Conservation (phyloP, 2,113 vertebrate species). For the Crotalus viridis region DNA sequence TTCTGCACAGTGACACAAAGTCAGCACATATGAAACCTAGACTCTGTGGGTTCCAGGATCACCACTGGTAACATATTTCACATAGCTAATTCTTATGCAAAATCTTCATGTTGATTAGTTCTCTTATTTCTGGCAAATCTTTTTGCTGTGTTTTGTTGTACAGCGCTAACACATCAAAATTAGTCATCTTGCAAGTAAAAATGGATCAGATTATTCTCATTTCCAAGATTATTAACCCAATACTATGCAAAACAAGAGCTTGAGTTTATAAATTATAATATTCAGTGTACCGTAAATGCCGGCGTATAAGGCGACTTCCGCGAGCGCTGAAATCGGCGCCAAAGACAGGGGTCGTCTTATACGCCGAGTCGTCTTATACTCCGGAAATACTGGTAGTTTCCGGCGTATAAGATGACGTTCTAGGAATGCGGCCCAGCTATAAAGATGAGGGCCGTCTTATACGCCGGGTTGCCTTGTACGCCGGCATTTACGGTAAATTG, state of each 20-base stretch:
- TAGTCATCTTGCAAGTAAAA: background rate
- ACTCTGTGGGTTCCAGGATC: background rate
- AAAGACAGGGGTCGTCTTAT: too few relatives aligned
- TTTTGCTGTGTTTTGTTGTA: background rate
- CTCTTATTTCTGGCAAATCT: background rate
- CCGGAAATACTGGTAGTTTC: too few relatives aligned
- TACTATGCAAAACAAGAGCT: background rate
- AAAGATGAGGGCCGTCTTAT: too few relatives aligned
- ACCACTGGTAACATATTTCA: background rate
- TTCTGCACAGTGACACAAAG: background rate
- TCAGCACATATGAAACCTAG: background rate
- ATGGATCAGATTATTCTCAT: background rate
- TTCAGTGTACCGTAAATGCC: background rate
- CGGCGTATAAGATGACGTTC: too few relatives aligned
- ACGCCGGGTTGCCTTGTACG: too few relatives aligned
- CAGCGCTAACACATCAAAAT: background rate
- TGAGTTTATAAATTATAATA: background rate
- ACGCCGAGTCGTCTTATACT: too few relatives aligned
- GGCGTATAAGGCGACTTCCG: too few relatives aligned
- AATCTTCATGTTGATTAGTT: background rate
- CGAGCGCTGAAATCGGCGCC: too few relatives aligned
- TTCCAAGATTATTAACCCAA: background rate
- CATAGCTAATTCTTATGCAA: background rate
- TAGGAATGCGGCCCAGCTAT: too few relatives aligned
- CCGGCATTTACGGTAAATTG: background rate